phyloP scores from a whole-genome alignment of 2,113 vertebrate genomes.

The Myodes glareolus region DNA sequence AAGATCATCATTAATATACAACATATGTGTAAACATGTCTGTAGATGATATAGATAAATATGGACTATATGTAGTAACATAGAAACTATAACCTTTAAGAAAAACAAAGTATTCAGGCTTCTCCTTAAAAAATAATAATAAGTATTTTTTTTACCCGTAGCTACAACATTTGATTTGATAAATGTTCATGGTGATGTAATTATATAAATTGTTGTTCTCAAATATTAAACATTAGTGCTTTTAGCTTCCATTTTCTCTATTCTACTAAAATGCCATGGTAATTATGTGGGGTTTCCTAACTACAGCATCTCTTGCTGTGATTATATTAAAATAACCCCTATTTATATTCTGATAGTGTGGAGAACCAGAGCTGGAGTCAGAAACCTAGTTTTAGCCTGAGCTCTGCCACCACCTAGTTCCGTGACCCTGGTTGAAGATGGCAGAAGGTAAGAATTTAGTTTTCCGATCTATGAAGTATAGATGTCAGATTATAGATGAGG shows the following conservation, averaged over 20 bases:
- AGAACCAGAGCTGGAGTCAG: constrained; percentile 18
- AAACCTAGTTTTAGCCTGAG: constrained; percentile 43
- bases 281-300: constrained; percentile 30
- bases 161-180: constrained; percentile 30
- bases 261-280: constrained; percentile 35
- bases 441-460: constrained; percentile 38
- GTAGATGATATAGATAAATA: background rate
- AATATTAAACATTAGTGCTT: constrained; percentile 42
- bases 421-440: background rate
- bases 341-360: constrained; percentile 44
- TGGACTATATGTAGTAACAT: background rate
- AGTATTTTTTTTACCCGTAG: constrained; percentile 28
- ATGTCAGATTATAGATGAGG: constrained; percentile 2
- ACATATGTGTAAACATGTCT: background rate
- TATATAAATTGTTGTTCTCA: constrained; percentile 54
- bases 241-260: constrained; percentile 44
- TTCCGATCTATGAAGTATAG: constrained; percentile 22
- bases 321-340: constrained; percentile 54
- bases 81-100: constrained; percentile 37
- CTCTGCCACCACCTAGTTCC: constrained; percentile 9
- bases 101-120: background rate
- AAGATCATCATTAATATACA: background rate
- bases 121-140: constrained; percentile 12
- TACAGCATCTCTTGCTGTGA: constrained; percentile 21
- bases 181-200: constrained; percentile 9